phyloP scores from a whole-genome alignment of 2,113 vertebrate species.

The Mellivora capensis region DNA sequence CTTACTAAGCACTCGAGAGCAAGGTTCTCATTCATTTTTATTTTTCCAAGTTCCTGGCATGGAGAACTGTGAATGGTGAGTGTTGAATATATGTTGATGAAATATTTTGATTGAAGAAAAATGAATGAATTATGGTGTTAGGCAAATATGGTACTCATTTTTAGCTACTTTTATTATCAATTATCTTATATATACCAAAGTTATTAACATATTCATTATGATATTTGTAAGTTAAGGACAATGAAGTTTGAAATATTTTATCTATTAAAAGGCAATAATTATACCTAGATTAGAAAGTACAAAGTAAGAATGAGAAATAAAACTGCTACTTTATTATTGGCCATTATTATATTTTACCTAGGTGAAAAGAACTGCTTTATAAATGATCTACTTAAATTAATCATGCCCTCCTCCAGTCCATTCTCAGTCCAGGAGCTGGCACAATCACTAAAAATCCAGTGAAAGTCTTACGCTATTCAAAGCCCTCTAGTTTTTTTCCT shows the following conservation, averaged over 20 bases:
- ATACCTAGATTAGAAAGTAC: background rate
- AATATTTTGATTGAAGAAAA: background rate
- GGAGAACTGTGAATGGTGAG: background rate
- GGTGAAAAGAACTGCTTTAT: background rate
- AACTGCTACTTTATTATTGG: background rate
- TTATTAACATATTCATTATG: background rate
- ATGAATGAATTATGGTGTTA: background rate
- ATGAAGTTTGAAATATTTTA: background rate
- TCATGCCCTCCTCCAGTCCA: background rate
- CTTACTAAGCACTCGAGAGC: background rate
- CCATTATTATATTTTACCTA: background rate
- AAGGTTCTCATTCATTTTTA: slow-evolving; percentile 11
- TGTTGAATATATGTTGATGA: slow-evolving; percentile 5
- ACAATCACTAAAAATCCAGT: background rate
- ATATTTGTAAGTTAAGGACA: background rate
- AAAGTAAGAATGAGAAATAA: slow-evolving; percentile 5
- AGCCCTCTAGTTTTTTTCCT: background rate
- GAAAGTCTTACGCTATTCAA: background rate
- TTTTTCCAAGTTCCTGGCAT: background rate
- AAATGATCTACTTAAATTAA: background rate
- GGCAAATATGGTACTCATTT: background rate
- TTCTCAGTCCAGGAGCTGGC: background rate
- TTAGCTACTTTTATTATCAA: background rate
- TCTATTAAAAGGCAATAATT: background rate
- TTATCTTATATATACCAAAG: background rate